Base-by-base conservation (phyloP, 2,888 invertebrate species). In the Lepidocyrtinus sp. region DNA sequence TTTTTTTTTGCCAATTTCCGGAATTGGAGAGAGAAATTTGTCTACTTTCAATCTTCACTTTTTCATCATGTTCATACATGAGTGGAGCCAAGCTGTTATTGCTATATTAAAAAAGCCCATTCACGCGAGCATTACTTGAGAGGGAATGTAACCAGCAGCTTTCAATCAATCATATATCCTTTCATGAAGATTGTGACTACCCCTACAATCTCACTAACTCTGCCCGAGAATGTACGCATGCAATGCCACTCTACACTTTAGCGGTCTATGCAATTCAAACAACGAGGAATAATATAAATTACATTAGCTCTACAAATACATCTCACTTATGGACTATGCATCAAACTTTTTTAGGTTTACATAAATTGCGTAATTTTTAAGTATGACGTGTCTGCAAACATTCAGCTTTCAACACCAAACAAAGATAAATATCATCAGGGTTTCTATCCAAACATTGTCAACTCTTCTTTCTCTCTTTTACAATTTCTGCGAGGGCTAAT, bases 221-320 rank as follows among this genome's bases (percentile, higher is more conserved):
- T 17, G 55, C 2, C 55, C 17, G 9, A n/a, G 55, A 36, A 36
- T 7, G 12, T 36, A 36, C 17, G 59, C 59, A 59, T 59, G 21
- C 59, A 59, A 59, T 59, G 59, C 59, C 59, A 59, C 19, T 59
- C 22, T 59, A 21, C 59, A 59, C 59, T 59, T 59, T 59, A 59
- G 59, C 59, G 59, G 59, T 59, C 59, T 59, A 59, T 59, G 59
- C 59, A 59, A 59, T 59, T 59, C 59, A 59, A 59, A 59, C 59
- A 59, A 59, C 21, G 59, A 59, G 19, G 21, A 21, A 21, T 55
- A 59, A 12, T 21, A 59, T 59, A 59, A 7, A 59, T 9, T 9
- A 36, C 5, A 36, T 12, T 36, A 9, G 36, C 12, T 36, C 5
- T 9, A 36, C 36, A 36, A 12, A 12, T 36, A 36, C 36, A 36